Percentiles rank a stretch among this genome's conserved stretches.
Evolutionary conservation across 2,113 vertebrate genomes (phyloP).

Genomic region (Gulo gulo): DNA sequence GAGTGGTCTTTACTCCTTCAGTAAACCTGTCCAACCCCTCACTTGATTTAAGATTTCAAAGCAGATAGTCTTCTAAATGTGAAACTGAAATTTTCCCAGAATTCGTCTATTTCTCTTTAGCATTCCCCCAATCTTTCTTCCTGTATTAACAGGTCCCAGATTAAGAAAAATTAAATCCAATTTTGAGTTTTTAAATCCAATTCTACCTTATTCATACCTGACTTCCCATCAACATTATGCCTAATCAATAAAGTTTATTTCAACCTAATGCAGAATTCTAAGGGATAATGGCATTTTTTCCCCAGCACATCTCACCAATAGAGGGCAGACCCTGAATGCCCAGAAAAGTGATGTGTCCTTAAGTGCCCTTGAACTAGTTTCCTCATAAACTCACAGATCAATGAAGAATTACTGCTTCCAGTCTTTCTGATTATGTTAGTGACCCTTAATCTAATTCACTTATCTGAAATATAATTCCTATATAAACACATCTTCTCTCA

Average conservation of each 20-base stretch:
- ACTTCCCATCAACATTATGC: background rate
- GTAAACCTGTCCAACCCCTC: background rate
- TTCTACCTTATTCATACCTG: background rate
- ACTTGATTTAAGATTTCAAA: background rate
- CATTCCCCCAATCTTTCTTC: background rate
- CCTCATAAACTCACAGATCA: background rate
- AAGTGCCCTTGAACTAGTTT: background rate
- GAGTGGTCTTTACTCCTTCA: background rate
- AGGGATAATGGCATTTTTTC: background rate
- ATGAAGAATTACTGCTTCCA: background rate
- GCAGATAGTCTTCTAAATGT: background rate
- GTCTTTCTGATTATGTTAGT: background rate
- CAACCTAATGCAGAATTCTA: background rate
- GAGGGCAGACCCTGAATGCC: slow-evolving; percentile 60
- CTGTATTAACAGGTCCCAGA: background rate
- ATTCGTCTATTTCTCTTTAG: background rate
- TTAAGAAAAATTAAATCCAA: background rate
- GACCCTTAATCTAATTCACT: background rate
- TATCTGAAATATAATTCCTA: background rate
- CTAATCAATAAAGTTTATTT: background rate
- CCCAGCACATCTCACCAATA: background rate
- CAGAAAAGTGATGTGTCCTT: background rate
- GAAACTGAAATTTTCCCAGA: background rate
- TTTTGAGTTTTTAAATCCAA: background rate
- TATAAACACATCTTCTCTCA: background rate